Conservation (phyloP, 37 sponge, comb jelly and placozoan genomes). For the Eunapius fragilis region DNA sequence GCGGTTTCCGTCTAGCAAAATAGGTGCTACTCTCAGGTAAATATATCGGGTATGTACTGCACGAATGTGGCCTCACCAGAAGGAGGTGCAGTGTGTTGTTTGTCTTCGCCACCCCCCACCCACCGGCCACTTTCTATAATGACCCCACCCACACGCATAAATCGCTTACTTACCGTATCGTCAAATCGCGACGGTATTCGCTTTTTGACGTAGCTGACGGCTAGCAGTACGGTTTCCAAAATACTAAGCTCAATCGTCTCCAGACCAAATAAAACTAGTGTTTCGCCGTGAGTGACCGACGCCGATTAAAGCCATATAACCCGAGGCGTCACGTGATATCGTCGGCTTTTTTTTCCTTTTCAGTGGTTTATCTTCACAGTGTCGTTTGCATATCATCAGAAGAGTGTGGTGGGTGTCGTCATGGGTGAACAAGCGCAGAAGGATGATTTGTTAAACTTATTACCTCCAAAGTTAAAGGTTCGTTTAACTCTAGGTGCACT, state of each 20-base stretch:
- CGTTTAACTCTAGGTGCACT: neutral
- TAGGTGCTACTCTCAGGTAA: too few relatives aligned
- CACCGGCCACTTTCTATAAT: neutral
- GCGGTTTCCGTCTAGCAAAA: too few relatives aligned
- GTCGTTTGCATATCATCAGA: neutral
- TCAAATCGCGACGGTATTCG: neutral
- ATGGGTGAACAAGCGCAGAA: neutral
- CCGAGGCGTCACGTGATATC: neutral
- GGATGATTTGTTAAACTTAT: neutral
- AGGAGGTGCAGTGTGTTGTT: neutral
- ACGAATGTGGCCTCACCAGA: neutral
- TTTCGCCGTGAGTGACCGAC: neutral
- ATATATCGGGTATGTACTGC: neutral
- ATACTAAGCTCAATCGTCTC: neutral
- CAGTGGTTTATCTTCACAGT: neutral
- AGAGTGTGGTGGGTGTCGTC: neutral
- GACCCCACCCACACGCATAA: neutral
- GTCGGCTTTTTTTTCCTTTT: neutral
- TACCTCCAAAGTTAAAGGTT: neutral
- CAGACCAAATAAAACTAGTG: neutral
- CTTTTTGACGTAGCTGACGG: neutral
- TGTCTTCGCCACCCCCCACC: neutral
- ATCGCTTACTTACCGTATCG: neutral
- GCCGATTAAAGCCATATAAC: neutral
- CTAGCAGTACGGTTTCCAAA: neutral